Evolutionary conservation across 1,140 invertebrate species (phyloP), one percentile per base, ranked within the genome.

Genomic region (Geopemphigus sp.): DNA sequence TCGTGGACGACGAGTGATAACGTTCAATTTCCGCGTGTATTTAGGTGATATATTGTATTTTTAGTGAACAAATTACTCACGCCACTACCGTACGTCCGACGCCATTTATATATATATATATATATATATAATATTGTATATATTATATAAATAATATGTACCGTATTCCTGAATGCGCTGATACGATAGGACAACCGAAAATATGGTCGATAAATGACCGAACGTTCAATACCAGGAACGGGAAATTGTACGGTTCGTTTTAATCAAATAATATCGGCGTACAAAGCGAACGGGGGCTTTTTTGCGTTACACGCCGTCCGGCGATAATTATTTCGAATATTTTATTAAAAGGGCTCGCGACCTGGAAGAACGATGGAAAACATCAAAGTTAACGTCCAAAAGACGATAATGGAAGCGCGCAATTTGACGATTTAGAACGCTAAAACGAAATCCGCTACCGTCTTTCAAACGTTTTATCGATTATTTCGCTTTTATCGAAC

Each of bases 1-100:
- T 56, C 70, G 53, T 73, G 70, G 29, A 73, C 53, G 56, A 17
- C 70, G 17, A 56, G 19, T 73, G 70, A 73, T 73, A 73, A 73
- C 70, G 32, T 73, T 73, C 70, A 56, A 56, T 73, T 57, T 57
- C 26, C 54, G 1, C 56, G 53, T 56, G 26, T 57, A 56, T 73
- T 73, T 73, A 56, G 32, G 26, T 56, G 17, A 73, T 73, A 73
- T 32, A 73, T 56, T n/a, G 15, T 54, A 15, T 73, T 56, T 54
- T 29, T 32, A 73, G 17, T 57, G 54, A 57, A 73, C 70, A 54
- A 73, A 73, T 73, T 73, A 73, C 53, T 29, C 8, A 3, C 22
- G 4, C 22, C 45, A 5, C 5, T 3, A 15, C 14, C 12, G 22
- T 22, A 47, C 1, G 39, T 47, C 22, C 64, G 47, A 66, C 29